Conservation (phyloP, 1,140 invertebrate genomes). For the Drosophila rufa region DNA sequence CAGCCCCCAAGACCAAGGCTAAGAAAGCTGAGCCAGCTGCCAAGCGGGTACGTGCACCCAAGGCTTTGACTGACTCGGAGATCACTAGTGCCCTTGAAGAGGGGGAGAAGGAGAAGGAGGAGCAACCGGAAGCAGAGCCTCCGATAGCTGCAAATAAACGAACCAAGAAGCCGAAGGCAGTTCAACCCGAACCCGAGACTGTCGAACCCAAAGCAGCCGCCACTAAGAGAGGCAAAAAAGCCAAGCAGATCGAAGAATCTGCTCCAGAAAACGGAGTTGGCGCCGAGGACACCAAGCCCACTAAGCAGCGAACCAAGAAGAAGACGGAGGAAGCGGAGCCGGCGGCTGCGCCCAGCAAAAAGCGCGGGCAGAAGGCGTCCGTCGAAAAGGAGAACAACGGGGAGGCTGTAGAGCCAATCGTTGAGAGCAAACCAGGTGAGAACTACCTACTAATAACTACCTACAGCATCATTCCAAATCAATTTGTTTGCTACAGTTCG, state of each 20-base stretch:
- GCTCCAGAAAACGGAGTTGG: not conserved
- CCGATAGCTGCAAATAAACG: constrained; percentile 16
- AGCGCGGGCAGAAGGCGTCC: constrained; percentile 26
- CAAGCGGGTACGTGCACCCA: constrained; percentile 29
- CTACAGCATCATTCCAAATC: not conserved
- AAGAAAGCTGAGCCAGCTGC: constrained; percentile 16
- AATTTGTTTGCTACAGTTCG: constrained; percentile 29
- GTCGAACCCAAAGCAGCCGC: constrained; percentile 1
- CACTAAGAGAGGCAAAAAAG: constrained; percentile 25
- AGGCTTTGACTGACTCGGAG: constrained; percentile 44
- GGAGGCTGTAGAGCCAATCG: constrained; percentile 1
- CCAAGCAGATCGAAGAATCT: constrained; percentile 19
- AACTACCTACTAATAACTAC: not conserved
- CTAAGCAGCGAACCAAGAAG: constrained; percentile 17
- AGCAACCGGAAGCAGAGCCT: not conserved
- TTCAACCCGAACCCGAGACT: not conserved
- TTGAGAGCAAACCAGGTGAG: constrained; percentile 54
- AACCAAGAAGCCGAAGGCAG: constrained; percentile 18
- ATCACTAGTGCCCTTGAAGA: constrained; percentile 40
- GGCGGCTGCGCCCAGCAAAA: constrained; percentile 16
- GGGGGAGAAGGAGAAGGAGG: not conserved
- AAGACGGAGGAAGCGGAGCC: constrained; percentile 12
- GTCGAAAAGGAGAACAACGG: constrained; percentile 16
- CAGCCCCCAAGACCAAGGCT: constrained; percentile 19
- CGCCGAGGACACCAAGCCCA: constrained; percentile 12